Base-by-base conservation (phyloP, 2,113 vertebrate species). In the Crocuta crocuta region DNA sequence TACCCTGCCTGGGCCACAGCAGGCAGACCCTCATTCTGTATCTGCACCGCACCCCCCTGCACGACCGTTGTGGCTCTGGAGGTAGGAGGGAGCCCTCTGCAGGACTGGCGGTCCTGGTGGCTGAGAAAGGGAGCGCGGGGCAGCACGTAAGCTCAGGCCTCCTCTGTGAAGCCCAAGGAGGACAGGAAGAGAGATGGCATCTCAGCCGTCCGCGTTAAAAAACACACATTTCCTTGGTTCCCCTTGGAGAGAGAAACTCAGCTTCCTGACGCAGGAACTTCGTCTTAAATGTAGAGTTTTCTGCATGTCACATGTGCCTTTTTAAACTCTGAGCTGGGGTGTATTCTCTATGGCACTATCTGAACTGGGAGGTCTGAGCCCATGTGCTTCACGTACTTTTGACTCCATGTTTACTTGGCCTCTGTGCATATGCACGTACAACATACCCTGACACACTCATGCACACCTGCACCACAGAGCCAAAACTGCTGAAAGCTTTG, bases 381-480 rank as follows among this genome's bases (percentile, higher is more conserved):
- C 10, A 0, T 4, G 19, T 5, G 31, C 68, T 23, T 39, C 13
- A 1, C 8, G 26, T 2, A 21, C 16, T 11, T 66, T 68, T 50
- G 11, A 2, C 31, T 9, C 28, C 50, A 10, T 13, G 33, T 16
- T 35, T n/a, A 28, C 43, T 39, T 16, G 6, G 24, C 16, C 19
- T 26, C 53, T 76, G 28, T 33, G 31, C 35, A 23, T 63, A 48
- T 1, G 1, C 23, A 24, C 23, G 4, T 23, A 19, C 12, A 28
- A 9, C 33, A 39, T 0, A 28, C 35, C 26, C 7, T 4, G 7
- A 7, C 12, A 48, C 0, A 4, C 45, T n/a, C 23, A 35, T 4
- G 8, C 26, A 19, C 3, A 10, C 43, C 26, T 31, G 3, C 3
- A 10, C 5, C 2, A 0, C 3, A 3, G 21, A 17, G 12, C 24